Conservation (phyloP, 2,888 invertebrate species). For the Trichopoda pennipes region DNA sequence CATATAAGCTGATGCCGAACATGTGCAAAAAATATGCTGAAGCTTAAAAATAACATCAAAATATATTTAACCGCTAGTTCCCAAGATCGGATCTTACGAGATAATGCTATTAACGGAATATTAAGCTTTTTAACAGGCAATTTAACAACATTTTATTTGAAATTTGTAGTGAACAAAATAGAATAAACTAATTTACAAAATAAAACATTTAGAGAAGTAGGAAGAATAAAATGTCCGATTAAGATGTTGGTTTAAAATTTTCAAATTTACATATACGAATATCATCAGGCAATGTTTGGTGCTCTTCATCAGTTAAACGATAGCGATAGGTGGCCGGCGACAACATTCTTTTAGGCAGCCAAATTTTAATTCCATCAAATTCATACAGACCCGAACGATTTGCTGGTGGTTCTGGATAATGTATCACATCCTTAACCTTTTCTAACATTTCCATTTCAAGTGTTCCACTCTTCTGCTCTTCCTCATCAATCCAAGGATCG, state of each 20-base stretch:
- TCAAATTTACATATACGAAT: slow-evolving; percentile 67
- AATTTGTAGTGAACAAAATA: too few species aligned
- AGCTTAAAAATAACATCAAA: too few species aligned
- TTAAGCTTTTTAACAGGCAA: too few species aligned
- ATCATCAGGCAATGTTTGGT: slow-evolving; percentile 63
- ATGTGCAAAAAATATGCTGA: too few species aligned
- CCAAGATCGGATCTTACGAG: too few species aligned
- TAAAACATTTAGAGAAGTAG: too few species aligned
- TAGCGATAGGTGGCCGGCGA: slow-evolving; percentile 67
- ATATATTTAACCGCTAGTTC: too few species aligned
- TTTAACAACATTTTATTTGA: too few species aligned
- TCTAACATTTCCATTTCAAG: slow-evolving; percentile 64
- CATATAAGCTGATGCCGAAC: too few species aligned
- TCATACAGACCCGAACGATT: slow-evolving; percentile 63
- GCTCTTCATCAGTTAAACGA: slow-evolving; percentile 57
- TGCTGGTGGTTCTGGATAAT: slow-evolving; percentile 62
- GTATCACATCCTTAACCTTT: slow-evolving; percentile 21
- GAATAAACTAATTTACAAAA: too few species aligned
- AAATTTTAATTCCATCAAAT: slow-evolving; percentile 68
- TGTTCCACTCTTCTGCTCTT: slow-evolving; percentile 55
- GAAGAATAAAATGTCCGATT: background rate
- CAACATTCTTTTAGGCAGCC: slow-evolving; percentile 66
- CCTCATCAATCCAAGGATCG: slow-evolving; percentile 63
- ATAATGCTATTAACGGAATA: too few species aligned
- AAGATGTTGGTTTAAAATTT: slow-evolving; percentile 51